Base-by-base conservation (phyloP, 2,113 vertebrate genomes). In the Caranx melampygus region DNA sequence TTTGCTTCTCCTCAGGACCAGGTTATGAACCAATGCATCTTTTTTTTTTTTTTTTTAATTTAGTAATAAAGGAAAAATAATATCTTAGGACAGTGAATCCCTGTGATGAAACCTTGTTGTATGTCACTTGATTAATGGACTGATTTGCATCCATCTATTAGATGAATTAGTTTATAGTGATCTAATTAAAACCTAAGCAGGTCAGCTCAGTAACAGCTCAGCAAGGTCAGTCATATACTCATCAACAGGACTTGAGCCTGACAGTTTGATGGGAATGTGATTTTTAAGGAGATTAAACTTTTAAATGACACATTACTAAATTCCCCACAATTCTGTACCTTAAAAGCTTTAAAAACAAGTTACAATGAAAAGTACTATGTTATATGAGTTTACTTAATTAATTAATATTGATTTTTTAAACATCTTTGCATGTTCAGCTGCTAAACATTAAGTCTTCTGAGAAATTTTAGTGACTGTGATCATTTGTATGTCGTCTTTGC, bases 151-250 rank as follows among this genome's bases (percentile, higher is more conserved):
- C 82, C 73, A 86, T 89, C 89, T 84, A 87, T 86, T 86, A 79
- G 66, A 85, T 78, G 64, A 89, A 92, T 92, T 83, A 84, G 82
- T 79, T 91, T 91, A 90, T 82, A 62, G 72, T 90, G 85, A 92
- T 91, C 72, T 61, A 71, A 81, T 92, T 91, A 83, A 72, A 89
- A 69, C 76, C 49, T 67, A 9, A 60, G 65, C 60, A 60, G 80
- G n/a, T n/a, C 44, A 70, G 57, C 63, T 54, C 67, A 75, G 45
- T 37, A 20, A 37, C 3, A 7, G 44, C 44, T 74, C 57, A 47
- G 55, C 40, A 42, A 57, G 37, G 26, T 49, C 64, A 35, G 47
- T 59, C 71, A 75, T 7, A 35, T 11, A 74, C 12, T 37, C 8
- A 57, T 52, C 16, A 12, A 21, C 34, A 34, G 62, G 18, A 69